These are phyloP conservation scores for Andricus quercusramuli DNA, from an alignment of 2,888 invertebrate species.

Conservation along the genomic window DNA sequence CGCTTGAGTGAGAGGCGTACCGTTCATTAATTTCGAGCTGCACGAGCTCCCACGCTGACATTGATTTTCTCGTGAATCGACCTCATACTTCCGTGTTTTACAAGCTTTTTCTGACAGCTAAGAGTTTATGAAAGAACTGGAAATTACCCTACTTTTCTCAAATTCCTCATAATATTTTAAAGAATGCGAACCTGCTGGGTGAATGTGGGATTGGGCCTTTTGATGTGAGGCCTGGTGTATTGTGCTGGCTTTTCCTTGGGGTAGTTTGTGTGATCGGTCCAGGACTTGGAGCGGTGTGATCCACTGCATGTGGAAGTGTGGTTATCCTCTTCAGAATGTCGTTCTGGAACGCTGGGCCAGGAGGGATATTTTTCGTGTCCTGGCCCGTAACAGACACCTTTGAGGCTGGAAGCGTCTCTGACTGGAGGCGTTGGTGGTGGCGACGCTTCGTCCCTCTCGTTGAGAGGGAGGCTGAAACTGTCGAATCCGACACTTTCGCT, in stretches of 20 bases:
- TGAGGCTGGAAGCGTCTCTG: slow-evolving; percentile 85
- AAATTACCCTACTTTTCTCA: background rate
- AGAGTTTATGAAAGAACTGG: background rate
- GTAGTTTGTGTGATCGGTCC: slow-evolving; percentile 86
- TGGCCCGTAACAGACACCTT: slow-evolving; percentile 84
- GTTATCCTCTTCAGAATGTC: slow-evolving; percentile 78
- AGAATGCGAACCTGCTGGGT: slow-evolving; percentile 80
- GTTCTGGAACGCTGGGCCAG: slow-evolving; percentile 85
- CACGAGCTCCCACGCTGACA: slow-evolving; percentile 58
- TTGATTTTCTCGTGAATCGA: slow-evolving; percentile 49
- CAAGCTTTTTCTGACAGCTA: slow-evolving; percentile 10
- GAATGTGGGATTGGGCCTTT: slow-evolving; percentile 81
- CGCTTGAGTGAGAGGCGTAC: slow-evolving; percentile 54
- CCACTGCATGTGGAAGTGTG: slow-evolving; percentile 78
- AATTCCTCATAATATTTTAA: background rate
- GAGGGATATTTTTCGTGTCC: slow-evolving; percentile 88
- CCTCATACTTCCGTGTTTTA: slow-evolving; percentile 24
- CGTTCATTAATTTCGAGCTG: slow-evolving; percentile 53
- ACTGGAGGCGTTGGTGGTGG: slow-evolving; percentile 83
- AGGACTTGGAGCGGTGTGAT: slow-evolving; percentile 84
- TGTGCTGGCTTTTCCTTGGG: slow-evolving; percentile 84
- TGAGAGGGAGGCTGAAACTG: slow-evolving; percentile 75
- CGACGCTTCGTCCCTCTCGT: slow-evolving; percentile 79
- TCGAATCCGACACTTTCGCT: slow-evolving; percentile 77
- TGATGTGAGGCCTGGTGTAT: slow-evolving; percentile 84